Base-by-base conservation (phyloP, 2,888 invertebrate genomes). In the Leptogaster cylindrica region DNA sequence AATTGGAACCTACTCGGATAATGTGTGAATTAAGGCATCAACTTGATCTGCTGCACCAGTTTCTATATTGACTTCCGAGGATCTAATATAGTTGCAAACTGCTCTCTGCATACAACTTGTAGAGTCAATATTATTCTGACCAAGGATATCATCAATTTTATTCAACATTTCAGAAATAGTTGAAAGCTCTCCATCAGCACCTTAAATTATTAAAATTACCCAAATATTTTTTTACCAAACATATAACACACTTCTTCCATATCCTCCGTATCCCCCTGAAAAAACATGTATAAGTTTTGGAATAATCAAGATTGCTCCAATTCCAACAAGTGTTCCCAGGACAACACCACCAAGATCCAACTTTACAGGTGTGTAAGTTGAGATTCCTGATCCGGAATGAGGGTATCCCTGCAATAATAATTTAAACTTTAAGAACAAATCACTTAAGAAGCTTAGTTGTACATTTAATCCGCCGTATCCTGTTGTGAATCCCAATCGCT, bases 271-370 rank as follows among this genome's bases (percentile, higher is more conserved):
- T 3, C 87, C 84, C 46, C 88, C 87, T 0, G 89, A 87, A 67
- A 93, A 84, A 0, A 89, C 85, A 69, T 89, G 86, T 2, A 92
- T 85, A 39, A 93, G 78, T 79, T 93, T 93, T 0, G 93, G 93
- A 51, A 92, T 84, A 2, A 93, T 86, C 14, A 93, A 82, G 67
- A 93, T 87, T 1, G 91, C 91, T 10, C 92, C 92, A 55, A 93
- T 87, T 0, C 93, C 93, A 48, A 93, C 84, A 1, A 92, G 84
- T 2, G 92, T 91, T 0, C 93, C 93, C 20, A 93, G 81, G 5
- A 92, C 86, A 6, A 93, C 87, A 0, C 92, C 93, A 4, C 92
- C 93, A 0, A 93, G 82, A 75, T 93, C 93, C 61, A 93, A 86
- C 81, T 91, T 92, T 68, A 90, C 83, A 0, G 92, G 91, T 1